phyloP scores from a whole-genome alignment of 2,113 vertebrate species.

The Sceloporus tristichus region DNA sequence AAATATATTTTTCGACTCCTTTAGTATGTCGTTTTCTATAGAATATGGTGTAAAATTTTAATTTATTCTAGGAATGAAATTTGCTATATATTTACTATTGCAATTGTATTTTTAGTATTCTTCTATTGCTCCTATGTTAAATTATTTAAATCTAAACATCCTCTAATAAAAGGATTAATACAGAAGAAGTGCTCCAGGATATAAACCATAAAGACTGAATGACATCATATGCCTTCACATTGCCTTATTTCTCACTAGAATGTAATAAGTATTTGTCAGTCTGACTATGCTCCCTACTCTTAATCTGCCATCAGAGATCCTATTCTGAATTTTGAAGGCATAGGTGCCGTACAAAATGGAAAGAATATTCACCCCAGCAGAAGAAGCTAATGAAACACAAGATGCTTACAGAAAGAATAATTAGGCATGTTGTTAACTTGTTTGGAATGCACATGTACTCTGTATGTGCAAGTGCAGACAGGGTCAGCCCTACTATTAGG shows the following conservation, averaged over 20 bases:
- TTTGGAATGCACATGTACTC: slow-evolving; percentile 61
- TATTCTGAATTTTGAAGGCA: slow-evolving; percentile 46
- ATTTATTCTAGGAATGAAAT: too few species aligned
- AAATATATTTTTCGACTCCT: too few species aligned
- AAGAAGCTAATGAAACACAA: slow-evolving; percentile 64
- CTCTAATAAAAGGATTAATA: not conserved
- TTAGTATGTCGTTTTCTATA: too few species aligned
- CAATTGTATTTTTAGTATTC: too few species aligned
- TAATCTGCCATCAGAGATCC: slow-evolving; percentile 30
- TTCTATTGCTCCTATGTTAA: too few species aligned
- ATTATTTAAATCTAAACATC: too few species aligned
- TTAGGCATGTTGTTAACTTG: slow-evolving; percentile 69
- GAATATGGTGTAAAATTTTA: too few species aligned
- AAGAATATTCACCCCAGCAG: slow-evolving; percentile 55
- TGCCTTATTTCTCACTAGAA: slow-evolving; percentile 20
- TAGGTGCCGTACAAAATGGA: slow-evolving; percentile 53
- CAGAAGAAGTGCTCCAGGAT: slow-evolving; percentile 9
- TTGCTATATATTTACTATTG: too few species aligned
- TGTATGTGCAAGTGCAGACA: too few species aligned
- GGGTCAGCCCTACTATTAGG: too few species aligned
- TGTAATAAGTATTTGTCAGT: slow-evolving; percentile 28
- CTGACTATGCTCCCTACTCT: slow-evolving; percentile 15
- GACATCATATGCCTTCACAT: not conserved
- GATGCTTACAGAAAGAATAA: slow-evolving; percentile 63
- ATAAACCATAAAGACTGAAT: too few species aligned